Evolutionary conservation across 30 jellyfish, hydroid and myxozoan genomes (phyloP).

Genomic region (Haliclystus octoradiatus): DNA sequence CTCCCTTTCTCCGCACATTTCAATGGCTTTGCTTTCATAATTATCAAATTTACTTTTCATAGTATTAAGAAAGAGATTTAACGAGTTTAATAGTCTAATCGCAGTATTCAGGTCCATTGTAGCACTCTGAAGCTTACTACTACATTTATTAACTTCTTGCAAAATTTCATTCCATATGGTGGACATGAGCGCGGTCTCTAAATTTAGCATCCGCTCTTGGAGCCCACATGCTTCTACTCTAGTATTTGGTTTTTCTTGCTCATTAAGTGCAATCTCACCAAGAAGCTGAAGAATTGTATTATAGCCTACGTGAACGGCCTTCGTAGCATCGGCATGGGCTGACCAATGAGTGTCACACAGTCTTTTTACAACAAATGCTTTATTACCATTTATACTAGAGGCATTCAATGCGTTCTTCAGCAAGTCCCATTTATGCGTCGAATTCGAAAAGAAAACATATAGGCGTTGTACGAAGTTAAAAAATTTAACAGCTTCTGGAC

Average conservation of each 20-base stretch:
- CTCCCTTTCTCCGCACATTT: background rate
- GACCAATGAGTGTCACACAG: slow-evolving; percentile 43
- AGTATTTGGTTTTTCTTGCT: background rate
- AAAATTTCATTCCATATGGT: slow-evolving; percentile 22
- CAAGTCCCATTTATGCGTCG: background rate
- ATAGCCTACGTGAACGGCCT: slow-evolving; percentile 26
- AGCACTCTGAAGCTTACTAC: slow-evolving; percentile 17
- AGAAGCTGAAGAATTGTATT: background rate
- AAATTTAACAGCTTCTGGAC: slow-evolving; percentile 44
- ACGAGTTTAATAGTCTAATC: background rate
- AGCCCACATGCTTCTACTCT: background rate
- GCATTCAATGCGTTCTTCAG: background rate
- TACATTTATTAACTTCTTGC: slow-evolving; percentile 14
- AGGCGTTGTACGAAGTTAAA: slow-evolving; percentile 7
- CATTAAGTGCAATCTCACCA: background rate
- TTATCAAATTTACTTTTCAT: background rate
- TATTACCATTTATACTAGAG: slow-evolving; percentile 5
- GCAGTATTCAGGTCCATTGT: slow-evolving; percentile 3
- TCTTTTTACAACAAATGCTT: slow-evolving; percentile 39
- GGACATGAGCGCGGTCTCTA: slow-evolving; percentile 22
- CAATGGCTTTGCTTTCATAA: background rate
- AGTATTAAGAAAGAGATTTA: background rate
- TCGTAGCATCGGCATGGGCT: slow-evolving; percentile 43
- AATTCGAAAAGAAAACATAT: background rate
- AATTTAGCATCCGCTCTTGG: background rate